Percentiles rank a stretch among this genome's conserved stretches.
phyloP scores from a whole-genome alignment of 2,113 vertebrate species.

The Gila orcuttii region DNA sequence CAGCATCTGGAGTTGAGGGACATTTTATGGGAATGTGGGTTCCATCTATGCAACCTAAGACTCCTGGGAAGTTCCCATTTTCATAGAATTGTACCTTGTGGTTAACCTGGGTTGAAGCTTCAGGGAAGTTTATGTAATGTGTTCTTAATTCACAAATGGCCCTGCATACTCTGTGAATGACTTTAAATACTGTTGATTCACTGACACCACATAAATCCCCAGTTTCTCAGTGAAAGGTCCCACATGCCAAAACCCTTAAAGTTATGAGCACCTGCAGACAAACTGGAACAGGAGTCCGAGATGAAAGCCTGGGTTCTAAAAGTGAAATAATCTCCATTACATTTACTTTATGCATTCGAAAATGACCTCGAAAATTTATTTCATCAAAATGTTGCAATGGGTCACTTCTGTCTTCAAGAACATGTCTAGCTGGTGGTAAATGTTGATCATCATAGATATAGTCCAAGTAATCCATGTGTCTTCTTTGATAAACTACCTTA shows the following conservation, averaged over 20 bases:
- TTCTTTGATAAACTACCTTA: background rate
- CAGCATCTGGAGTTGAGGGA: background rate
- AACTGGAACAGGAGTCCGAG: background rate
- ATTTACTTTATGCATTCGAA: background rate
- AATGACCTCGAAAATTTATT: background rate
- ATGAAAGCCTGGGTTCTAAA: background rate
- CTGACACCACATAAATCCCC: too few species aligned
- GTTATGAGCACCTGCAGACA: conserved; percentile 4
- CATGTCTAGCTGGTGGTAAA: too few species aligned
- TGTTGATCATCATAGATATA: background rate
- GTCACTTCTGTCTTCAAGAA: background rate
- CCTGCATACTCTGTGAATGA: background rate
- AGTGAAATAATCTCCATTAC: background rate
- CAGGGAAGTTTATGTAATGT: conserved; percentile 33
- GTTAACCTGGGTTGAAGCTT: conserved; percentile 16
- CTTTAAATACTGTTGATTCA: too few species aligned
- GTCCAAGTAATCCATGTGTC: background rate
- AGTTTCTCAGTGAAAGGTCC: background rate
- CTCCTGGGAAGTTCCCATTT: conserved; percentile 21
- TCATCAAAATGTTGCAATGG: background rate
- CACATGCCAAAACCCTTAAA: background rate
- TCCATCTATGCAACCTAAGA: conserved; percentile 32
- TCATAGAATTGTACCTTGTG: conserved; percentile 31
- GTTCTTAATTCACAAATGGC: conserved; percentile 4
- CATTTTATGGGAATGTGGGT: too few species aligned